These are phyloP conservation scores for Phrynocephalus vlangalii DNA, from an alignment of 2,797 vertebrate genomes.

Conservation along the genomic window DNA sequence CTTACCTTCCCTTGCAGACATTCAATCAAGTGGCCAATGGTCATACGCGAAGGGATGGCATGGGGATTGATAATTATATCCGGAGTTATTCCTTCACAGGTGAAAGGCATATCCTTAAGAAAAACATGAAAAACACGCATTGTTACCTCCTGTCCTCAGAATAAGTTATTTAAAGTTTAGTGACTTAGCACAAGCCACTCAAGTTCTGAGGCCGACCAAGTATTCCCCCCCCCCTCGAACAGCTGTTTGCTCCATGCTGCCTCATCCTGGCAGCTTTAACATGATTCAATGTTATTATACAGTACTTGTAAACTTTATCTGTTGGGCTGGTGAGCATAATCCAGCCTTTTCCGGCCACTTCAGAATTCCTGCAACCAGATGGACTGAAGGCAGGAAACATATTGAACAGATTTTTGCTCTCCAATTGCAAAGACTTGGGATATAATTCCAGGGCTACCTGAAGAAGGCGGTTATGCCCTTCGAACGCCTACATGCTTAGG, in stretches of 20 bases:
- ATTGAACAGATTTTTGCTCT: neutral
- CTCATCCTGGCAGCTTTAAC: neutral
- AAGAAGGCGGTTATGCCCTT: neutral
- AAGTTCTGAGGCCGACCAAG: neutral
- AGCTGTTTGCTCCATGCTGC: neutral
- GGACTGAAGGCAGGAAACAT: neutral
- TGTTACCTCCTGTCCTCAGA: neutral
- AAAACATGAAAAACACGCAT: constrained; percentile 31
- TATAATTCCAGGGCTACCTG: neutral
- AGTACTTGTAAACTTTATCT: neutral
- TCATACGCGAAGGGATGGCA: constrained; percentile 98
- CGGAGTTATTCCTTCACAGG: constrained; percentile 97
- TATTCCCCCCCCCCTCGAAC: neutral
- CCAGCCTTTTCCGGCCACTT: neutral
- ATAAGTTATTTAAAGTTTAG: neutral
- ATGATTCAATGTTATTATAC: neutral
- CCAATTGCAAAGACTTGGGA: neutral
- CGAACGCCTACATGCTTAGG: neutral
- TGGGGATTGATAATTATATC: constrained; percentile 99
- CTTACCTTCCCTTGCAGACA: constrained; percentile 97
- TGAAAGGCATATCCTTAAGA: constrained; percentile 96
- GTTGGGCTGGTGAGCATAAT: neutral
- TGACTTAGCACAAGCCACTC: neutral
- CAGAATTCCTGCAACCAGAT: neutral
- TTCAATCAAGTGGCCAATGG: constrained; percentile 98